Conservation (phyloP, 2,113 vertebrate genomes). For the Recurvirostra avosetta region DNA sequence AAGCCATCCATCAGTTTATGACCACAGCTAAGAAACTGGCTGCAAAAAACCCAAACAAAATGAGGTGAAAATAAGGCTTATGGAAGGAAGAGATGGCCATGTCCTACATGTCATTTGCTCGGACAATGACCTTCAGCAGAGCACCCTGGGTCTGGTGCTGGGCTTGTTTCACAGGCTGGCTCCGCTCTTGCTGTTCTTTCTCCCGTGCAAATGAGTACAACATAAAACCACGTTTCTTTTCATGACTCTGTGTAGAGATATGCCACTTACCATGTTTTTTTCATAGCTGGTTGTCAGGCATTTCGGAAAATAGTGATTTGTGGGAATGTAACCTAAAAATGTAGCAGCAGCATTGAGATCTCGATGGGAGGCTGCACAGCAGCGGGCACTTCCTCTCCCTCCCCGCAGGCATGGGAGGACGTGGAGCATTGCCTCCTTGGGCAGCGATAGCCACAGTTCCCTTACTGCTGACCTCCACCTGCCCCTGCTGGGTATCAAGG, state of each 20-base stretch:
- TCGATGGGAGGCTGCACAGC: rapidly evolving
- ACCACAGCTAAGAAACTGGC: not conserved
- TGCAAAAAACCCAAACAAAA: not conserved
- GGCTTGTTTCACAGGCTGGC: not conserved
- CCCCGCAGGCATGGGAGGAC: rapidly evolving
- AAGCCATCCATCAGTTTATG: not conserved
- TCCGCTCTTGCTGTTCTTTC: not conserved
- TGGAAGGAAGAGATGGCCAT: not conserved
- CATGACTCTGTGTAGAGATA: not conserved
- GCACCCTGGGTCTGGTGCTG: not conserved
- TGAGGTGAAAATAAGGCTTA: not conserved
- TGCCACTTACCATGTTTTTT: not conserved
- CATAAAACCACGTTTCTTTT: not conserved
- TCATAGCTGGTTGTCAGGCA: not conserved
- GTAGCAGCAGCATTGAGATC: not conserved
- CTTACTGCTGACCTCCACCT: rapidly evolving
- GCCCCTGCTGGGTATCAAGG: rapidly evolving
- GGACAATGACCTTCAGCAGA: not conserved
- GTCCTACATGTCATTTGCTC: rapidly evolving
- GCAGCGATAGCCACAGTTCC: rapidly evolving
- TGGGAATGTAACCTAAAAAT: not conserved
- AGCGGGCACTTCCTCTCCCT: not conserved
- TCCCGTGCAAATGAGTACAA: not conserved
- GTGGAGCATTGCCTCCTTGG: not conserved
- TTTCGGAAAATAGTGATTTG: not conserved